These are phyloP conservation scores for Pseudolaguvia tuberculata DNA, from an alignment of 2,113 vertebrate species.

Conservation along the genomic window DNA sequence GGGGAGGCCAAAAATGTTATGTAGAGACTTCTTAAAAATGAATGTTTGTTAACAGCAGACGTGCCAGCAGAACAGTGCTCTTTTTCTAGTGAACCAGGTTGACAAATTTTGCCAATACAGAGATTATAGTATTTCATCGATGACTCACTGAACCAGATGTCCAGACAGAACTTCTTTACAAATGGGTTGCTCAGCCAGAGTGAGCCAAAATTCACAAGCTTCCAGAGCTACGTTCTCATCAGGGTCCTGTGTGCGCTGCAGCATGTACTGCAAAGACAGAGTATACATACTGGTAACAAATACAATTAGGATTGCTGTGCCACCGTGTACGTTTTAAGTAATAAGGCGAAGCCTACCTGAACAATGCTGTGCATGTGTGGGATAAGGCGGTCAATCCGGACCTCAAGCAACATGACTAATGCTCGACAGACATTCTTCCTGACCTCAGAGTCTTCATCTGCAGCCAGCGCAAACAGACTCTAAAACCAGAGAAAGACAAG, in stretches of 20 bases:
- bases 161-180: conserved; percentile 90
- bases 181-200: conserved; percentile 90
- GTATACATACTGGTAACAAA: neutral
- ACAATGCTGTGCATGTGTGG: conserved; percentile 97
- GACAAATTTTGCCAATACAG: neutral
- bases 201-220: conserved; percentile 96
- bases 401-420: conserved; percentile 90
- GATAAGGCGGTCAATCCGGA: conserved; percentile 87
- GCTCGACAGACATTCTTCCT: conserved; percentile 91
- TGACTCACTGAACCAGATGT: conserved; percentile 86
- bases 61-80: neutral
- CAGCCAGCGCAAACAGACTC: conserved; percentile 88
- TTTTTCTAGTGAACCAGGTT: neutral
- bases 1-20: no score
- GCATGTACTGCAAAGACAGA: conserved; percentile 79
- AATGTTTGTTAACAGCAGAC: neutral
- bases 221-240: conserved; percentile 93
- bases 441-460: conserved; percentile 90
- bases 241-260: conserved; percentile 89
- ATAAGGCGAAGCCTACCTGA: conserved; percentile 67
- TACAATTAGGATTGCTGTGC: neutral
- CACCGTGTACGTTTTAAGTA: neutral
- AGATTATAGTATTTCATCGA: neutral
- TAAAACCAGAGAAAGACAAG: conserved; percentile 44
- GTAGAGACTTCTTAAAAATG: no score